Percentiles rank a stretch among this genome's conserved stretches.
phyloP scores from a whole-genome alignment of 2,797 vertebrate species.

The Cygnus olor region DNA sequence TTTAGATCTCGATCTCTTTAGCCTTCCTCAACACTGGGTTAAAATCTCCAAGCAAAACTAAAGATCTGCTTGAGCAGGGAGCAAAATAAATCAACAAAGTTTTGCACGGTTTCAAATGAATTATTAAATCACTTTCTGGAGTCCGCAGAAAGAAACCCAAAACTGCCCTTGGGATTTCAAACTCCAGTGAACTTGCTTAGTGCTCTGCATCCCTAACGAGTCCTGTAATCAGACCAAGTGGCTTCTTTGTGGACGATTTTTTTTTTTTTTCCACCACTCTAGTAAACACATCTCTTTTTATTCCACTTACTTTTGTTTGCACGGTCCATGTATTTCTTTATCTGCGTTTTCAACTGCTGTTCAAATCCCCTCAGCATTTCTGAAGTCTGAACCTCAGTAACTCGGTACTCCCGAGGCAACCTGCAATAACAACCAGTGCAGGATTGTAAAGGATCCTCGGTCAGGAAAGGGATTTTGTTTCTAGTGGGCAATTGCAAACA shows the following conservation, averaged over 20 bases:
- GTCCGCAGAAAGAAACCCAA: conserved; percentile 24
- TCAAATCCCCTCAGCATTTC: conserved; percentile 7
- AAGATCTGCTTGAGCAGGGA: neutral
- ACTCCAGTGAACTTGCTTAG: conserved; percentile 15
- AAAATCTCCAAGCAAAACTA: neutral
- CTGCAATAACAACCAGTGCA: conserved; percentile 53
- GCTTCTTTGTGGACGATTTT: neutral
- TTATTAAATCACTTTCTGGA: conserved; percentile 48
- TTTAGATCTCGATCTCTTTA: neutral
- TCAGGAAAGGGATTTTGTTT: conserved; percentile 64
- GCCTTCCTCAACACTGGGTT: neutral
- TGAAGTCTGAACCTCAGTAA: conserved; percentile 46
- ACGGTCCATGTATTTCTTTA: conserved; percentile 58
- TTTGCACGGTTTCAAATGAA: conserved; percentile 48
- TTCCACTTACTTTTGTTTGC: conserved; percentile 57
- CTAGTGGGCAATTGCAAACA: conserved; percentile 57
- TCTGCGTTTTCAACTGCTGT: conserved; percentile 60
- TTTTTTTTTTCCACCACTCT: neutral
- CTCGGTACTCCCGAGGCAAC: conserved; percentile 45
- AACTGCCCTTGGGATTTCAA: conserved; percentile 25
- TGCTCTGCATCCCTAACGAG: conserved; percentile 52
- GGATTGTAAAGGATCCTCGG: neutral
- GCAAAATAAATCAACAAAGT: conserved; percentile 31
- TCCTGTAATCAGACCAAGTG: conserved; percentile 16
- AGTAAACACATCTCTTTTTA: conserved; percentile 40